Conservation (phyloP, 2,113 vertebrate genomes). For the Ahaetulla prasina region DNA sequence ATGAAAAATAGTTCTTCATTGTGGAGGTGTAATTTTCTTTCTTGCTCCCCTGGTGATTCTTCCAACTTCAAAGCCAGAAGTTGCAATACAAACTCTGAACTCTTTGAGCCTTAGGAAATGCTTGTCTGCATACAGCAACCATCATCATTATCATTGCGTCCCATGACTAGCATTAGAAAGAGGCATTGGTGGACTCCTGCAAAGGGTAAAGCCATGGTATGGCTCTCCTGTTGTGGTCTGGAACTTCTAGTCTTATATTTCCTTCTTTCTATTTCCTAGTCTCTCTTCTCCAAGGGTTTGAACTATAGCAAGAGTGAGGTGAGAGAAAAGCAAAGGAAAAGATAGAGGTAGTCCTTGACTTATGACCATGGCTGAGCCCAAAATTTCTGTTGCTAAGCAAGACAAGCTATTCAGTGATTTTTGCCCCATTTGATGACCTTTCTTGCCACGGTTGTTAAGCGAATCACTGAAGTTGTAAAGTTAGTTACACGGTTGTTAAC, state of each 20-base stretch:
- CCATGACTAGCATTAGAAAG: neutral
- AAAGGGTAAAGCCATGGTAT: neutral
- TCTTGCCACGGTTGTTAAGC: neutral
- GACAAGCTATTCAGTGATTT: neutral
- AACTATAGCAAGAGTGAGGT: neutral
- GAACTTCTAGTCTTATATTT: no score
- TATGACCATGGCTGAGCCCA: neutral
- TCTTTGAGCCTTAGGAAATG: constrained; percentile 1
- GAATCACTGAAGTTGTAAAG: neutral
- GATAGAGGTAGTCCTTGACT: neutral
- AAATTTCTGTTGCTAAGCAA: neutral
- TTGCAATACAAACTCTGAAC: neutral
- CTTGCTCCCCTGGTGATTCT: neutral
- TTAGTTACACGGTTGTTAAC: neutral
- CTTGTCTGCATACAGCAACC: constrained; percentile 13
- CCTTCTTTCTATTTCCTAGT: neutral
- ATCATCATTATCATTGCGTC: neutral
- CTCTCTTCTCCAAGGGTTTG: neutral
- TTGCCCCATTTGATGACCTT: neutral
- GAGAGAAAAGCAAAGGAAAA: neutral
- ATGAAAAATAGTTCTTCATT: neutral
- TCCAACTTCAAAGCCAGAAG: constrained; percentile 4
- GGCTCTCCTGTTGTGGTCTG: neutral
- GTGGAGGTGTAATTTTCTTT: neutral
- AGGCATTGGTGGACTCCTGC: neutral